A percentile compares a stretch with the other conserved stretches of the same genome.
Evolutionary conservation across 1,140 invertebrate species (phyloP).

Genomic region (Drosophila quadrilineata): DNA sequence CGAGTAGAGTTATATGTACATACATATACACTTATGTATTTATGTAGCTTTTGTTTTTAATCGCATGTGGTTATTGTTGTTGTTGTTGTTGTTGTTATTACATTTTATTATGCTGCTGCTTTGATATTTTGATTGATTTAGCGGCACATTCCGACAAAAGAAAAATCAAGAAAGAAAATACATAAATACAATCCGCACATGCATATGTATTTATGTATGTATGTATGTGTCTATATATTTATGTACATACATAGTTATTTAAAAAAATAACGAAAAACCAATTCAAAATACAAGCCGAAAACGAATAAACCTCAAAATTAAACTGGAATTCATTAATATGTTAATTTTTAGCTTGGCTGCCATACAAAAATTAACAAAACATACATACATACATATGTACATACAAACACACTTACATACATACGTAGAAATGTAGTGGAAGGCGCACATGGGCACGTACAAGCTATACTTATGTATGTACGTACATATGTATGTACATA

Average conservation of each 20-base stretch:
- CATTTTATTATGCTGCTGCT: neutral
- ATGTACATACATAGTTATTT: too few species aligned
- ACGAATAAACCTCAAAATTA: conserved; percentile 34
- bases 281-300: conserved; percentile 42
- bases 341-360: conserved; percentile 62
- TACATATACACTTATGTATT: too few species aligned
- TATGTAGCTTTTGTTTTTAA: conserved; percentile 7
- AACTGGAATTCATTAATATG: conserved; percentile 78
- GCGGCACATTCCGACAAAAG: conserved; percentile 16
- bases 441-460: conserved; percentile 39
- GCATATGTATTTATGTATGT: neutral
- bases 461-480: neutral
- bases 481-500: neutral
- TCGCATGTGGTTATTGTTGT: conserved; percentile 7
- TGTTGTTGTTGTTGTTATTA: conserved; percentile 28
- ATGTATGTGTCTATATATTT: too few species aligned
- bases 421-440: too few species aligned
- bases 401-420: conserved; percentile 4
- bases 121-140: conserved; percentile 33
- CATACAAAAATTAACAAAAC: conserved; percentile 30
- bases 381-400: conserved; percentile 9
- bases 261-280: conserved; percentile 47
- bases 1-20: too few species aligned
- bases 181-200: neutral
- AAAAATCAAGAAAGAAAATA: conserved; percentile 11